phyloP scores from a whole-genome alignment of 2,113 vertebrate species.

The Alexandromys fortis region DNA sequence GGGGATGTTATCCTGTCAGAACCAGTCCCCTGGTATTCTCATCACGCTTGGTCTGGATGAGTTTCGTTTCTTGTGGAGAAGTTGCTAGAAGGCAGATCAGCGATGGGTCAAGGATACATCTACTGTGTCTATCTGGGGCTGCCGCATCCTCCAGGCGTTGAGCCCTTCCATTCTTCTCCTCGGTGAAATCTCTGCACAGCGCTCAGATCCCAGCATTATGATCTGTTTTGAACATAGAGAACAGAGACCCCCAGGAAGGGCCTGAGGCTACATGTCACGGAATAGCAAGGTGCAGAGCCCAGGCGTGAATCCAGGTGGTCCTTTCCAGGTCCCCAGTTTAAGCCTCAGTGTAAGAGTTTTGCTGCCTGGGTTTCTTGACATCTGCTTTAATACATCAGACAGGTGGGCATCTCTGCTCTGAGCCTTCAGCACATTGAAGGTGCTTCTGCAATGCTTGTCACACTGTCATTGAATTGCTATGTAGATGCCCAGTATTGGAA shows the following conservation, averaged over 20 bases:
- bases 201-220: accelerated
- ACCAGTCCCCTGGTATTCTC: accelerated
- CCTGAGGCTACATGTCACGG: not conserved
- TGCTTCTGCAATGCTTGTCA: not conserved
- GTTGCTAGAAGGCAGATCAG: not conserved
- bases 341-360: not conserved
- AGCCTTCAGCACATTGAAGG: not conserved
- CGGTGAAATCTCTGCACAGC: not conserved
- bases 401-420: not conserved
- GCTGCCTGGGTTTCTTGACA: not conserved
- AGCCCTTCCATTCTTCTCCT: not conserved
- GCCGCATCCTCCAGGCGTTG: not conserved
- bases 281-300: not conserved
- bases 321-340: not conserved
- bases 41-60: not conserved
- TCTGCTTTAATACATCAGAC: not conserved
- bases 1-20: not conserved
- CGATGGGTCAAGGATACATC: not conserved
- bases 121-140: not conserved
- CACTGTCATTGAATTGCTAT: not conserved
- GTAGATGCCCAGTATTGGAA: not conserved
- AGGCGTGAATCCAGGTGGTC: accelerated
- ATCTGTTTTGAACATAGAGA: not conserved
- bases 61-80: not conserved
- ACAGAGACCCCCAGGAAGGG: not conserved